A percentile compares a stretch with the other conserved stretches of the same genome.
Evolutionary conservation across 2,888 invertebrate genomes (phyloP).

Genomic region (Monopis laevigella): DNA sequence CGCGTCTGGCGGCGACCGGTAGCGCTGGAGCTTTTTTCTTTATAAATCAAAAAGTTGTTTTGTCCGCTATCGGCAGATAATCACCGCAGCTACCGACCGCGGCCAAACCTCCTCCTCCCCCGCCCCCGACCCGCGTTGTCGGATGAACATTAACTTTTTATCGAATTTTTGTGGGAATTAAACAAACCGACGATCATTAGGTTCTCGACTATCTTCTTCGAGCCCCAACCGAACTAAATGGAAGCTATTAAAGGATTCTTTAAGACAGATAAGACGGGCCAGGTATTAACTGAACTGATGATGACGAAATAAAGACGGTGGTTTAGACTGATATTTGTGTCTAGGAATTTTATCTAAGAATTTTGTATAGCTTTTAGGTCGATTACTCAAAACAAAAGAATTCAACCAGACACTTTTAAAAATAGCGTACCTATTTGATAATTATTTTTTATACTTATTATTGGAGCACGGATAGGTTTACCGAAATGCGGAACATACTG

Average conservation of each 20-base stretch:
- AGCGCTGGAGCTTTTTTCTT: slow-evolving; percentile 54
- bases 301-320: slow-evolving; percentile 19
- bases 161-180: slow-evolving; percentile 43
- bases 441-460: too few relatives aligned
- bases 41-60: slow-evolving; percentile 65
- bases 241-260: slow-evolving; percentile 39
- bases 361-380: too few relatives aligned
- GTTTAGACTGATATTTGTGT: slow-evolving; percentile 11
- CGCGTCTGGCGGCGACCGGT: slow-evolving; percentile 55
- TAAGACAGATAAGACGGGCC: slow-evolving; percentile 31
- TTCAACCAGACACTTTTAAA: too few relatives aligned
- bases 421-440: too few relatives aligned
- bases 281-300: slow-evolving; percentile 19
- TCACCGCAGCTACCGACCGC: slow-evolving; percentile 54
- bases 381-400: too few relatives aligned
- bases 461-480: too few relatives aligned
- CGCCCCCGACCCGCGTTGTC: slow-evolving; percentile 23
- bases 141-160: slow-evolving; percentile 47
- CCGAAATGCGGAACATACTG: too few relatives aligned
- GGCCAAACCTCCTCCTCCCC: slow-evolving; percentile 56
- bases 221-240: slow-evolving; percentile 1
- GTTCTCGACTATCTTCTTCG: slow-evolving; percentile 24
- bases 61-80: slow-evolving; percentile 60
- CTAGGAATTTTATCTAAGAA: slow-evolving; percentile 7
- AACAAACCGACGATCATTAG: slow-evolving; percentile 39